Base-by-base conservation (phyloP, 1,140 invertebrate species). In the Neuroterus valhalla region DNA sequence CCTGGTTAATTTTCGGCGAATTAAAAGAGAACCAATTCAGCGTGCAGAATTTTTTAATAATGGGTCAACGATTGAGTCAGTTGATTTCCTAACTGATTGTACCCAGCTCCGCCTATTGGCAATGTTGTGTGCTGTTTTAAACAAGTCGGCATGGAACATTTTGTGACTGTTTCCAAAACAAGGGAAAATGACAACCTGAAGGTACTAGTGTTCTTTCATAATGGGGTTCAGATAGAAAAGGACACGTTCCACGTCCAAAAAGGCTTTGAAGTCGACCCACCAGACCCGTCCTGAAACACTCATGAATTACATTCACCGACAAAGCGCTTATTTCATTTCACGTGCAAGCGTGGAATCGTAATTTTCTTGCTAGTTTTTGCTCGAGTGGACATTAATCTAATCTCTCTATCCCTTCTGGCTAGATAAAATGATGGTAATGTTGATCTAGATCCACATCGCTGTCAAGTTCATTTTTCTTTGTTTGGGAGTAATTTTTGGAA, bases 261-360 rank as follows among this genome's bases (percentile, higher is more conserved):
- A 38, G 55, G 55, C 55, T 62, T 62, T 62, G 55, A 62, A 62
- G 55, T 62, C n/a, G 55, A 62, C 55, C 55, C 55, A 62, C 12
- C 55, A 62, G 23, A 31, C 26, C 15, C 31, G 55, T 62, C 23
- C 55, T 62, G 55, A 62, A 62, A 62, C 76, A 80, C 46, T 78
- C 66, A 45, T 70, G 48, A 80, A 83, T 82, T 76, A 83, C 80
- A 83, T 83, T 83, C 78, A 77, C 72, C 71, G 72, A 71, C 72
- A 73, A 75, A 77, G 66, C 76, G 82, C 71, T 84, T 81, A 84
- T 84, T 84, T 81, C 78, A 79, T 83, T 82, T 72, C 70, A n/a
- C 44, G 62, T 23, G 72, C 79, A 77, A 70, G 75, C 73, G 75
- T 71, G 48, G 80, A 82, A 84, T 85, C 52, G 75, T 77, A 81